Conservation (phyloP, 2,797 vertebrate genomes). For the Fratercula arctica region DNA sequence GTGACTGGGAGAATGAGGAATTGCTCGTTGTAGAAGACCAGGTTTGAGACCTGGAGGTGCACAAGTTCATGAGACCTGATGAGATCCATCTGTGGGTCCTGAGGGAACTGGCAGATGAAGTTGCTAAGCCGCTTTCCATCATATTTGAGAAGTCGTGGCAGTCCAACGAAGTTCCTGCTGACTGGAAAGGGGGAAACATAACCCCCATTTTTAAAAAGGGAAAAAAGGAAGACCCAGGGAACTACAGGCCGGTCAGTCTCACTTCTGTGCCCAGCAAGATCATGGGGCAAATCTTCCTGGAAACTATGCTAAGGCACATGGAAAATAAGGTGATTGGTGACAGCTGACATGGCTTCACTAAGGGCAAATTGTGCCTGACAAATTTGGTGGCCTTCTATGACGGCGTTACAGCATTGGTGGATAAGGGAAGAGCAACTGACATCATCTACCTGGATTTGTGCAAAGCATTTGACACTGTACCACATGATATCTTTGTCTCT, state of each 20-base stretch:
- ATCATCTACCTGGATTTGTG: neutral
- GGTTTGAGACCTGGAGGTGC: neutral
- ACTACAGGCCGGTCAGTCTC: neutral
- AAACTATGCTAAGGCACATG: neutral
- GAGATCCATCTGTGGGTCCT: neutral
- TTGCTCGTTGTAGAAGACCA: neutral
- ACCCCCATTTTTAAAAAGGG: neutral
- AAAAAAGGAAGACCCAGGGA: neutral
- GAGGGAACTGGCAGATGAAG: neutral
- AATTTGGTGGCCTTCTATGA: neutral
- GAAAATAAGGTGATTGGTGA: neutral
- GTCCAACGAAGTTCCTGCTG: neutral
- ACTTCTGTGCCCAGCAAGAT: neutral
- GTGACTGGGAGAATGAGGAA: neutral
- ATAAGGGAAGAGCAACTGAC: neutral
- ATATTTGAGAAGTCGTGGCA: neutral
- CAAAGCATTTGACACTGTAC: neutral
- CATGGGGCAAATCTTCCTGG: neutral
- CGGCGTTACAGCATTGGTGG: neutral
- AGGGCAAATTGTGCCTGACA: neutral
- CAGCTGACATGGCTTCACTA: neutral
- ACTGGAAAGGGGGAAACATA: neutral
- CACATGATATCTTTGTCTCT: neutral
- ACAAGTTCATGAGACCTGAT: neutral
- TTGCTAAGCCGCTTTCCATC: neutral